A percentile compares a stretch with the other conserved stretches of the same genome.
These are phyloP conservation scores for Galeopterus variegatus DNA, from an alignment of 2,113 vertebrate genomes.

Conservation along the genomic window DNA sequence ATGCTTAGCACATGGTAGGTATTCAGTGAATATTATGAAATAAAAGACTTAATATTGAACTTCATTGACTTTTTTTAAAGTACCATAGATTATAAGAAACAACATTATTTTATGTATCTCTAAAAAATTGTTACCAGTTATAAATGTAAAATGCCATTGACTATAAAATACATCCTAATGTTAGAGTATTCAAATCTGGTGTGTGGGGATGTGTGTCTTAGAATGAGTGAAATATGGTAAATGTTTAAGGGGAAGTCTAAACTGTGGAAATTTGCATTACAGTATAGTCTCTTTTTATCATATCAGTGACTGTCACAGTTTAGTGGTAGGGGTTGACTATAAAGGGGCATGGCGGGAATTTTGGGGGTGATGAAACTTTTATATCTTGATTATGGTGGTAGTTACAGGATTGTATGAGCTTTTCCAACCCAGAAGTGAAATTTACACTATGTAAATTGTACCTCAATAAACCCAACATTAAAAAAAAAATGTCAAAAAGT, in stretches of 20 bases:
- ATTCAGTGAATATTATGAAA: not conserved
- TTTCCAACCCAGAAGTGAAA: not conserved
- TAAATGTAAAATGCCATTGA: constrained; percentile 43
- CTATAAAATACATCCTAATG: not conserved
- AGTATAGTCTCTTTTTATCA: not conserved
- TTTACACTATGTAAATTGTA: not conserved
- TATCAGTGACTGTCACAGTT: not conserved
- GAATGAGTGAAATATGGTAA: constrained; percentile 5
- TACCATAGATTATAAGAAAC: not conserved
- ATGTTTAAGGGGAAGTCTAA: constrained; percentile 28
- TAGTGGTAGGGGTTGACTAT: not conserved
- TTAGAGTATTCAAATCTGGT: not conserved
- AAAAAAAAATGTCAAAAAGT: not conserved
- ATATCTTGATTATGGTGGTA: not conserved
- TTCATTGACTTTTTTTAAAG: constrained; percentile 19
- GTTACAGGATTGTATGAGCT: not conserved
- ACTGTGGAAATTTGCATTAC: constrained; percentile 36
- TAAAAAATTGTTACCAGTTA: not conserved
- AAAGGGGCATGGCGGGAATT: not conserved
- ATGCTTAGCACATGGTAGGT: not conserved
- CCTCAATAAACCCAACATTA: not conserved
- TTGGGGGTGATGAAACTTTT: not conserved
- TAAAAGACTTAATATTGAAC: not conserved
- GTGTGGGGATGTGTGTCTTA: not conserved
- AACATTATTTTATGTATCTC: constrained; percentile 23